phyloP scores from a whole-genome alignment of 2,888 invertebrate species.

The Lasioglossum zephyrum region DNA sequence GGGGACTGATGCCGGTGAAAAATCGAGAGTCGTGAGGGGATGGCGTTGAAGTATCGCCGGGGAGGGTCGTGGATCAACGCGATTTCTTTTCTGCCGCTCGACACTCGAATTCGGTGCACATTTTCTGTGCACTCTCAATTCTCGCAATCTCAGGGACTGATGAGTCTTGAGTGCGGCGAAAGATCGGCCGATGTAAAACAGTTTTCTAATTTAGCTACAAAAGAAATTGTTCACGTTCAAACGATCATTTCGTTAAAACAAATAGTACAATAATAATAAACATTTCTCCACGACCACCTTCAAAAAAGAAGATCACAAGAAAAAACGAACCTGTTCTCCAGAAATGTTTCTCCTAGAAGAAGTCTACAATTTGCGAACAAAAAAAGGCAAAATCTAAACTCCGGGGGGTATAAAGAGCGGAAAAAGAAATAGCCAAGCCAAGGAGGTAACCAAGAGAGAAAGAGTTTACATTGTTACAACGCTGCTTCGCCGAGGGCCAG shows the following conservation, averaged over 20 bases:
- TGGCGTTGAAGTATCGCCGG: conserved; percentile 50
- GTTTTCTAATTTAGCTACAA: too few species aligned
- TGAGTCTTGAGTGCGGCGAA: background rate
- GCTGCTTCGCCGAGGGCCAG: background rate
- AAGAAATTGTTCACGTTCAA: too few species aligned
- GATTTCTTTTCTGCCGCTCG: background rate
- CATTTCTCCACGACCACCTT: background rate
- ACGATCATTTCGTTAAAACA: background rate
- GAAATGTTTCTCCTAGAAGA: background rate
- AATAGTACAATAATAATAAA: background rate
- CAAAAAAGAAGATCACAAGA: background rate
- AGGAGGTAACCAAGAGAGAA: background rate
- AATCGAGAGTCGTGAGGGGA: conserved; percentile 36
- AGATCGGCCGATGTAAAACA: too few species aligned
- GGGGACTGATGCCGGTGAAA: conserved; percentile 46
- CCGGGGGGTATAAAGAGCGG: background rate
- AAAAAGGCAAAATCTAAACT: background rate
- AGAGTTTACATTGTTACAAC: conserved; percentile 3
- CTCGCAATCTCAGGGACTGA: background rate
- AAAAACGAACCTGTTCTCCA: background rate
- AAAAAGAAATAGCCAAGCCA: background rate
- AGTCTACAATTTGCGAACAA: background rate
- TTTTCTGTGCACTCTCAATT: background rate
- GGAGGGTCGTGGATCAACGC: background rate
- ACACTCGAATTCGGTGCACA: background rate